These are phyloP conservation scores for Myiozetetes cayanensis DNA, from an alignment of 2,113 vertebrate genomes.

Conservation along the genomic window DNA sequence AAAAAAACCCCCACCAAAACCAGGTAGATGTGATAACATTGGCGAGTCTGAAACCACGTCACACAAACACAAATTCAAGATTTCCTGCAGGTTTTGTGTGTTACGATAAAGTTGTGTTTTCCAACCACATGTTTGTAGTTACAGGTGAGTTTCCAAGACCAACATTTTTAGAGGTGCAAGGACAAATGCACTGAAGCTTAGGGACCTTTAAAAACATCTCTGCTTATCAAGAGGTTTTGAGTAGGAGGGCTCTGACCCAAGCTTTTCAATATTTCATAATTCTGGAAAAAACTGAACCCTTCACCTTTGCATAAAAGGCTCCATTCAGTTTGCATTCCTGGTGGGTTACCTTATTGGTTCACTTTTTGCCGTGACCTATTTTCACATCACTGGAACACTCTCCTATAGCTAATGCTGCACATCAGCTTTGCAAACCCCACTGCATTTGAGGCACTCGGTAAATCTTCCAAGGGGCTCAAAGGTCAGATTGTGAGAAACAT, in stretches of 20 bases:
- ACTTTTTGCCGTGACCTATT: conserved; percentile 37
- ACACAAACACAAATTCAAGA: not conserved
- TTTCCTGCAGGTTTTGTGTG: not conserved
- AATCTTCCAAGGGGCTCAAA: conserved; percentile 40
- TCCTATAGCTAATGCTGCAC: conserved; percentile 20
- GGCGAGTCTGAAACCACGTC: not conserved
- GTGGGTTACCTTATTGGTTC: conserved; percentile 44
- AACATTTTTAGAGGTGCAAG: conserved; percentile 21
- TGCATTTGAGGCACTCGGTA: conserved; percentile 13
- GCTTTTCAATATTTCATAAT: conserved; percentile 53
- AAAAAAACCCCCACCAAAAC: not conserved
- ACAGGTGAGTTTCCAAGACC: conserved; percentile 13
- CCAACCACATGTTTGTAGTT: not conserved
- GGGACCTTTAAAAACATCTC: conserved; percentile 18
- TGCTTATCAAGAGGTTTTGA: conserved; percentile 50
- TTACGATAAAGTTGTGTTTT: not conserved
- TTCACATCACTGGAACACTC: conserved; percentile 51
- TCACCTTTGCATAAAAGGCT: conserved; percentile 40
- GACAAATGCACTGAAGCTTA: not conserved
- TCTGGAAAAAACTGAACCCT: conserved; percentile 22
- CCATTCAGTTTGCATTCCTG: conserved; percentile 51
- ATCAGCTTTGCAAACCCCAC: conserved; percentile 30
- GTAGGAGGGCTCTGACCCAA: not conserved
- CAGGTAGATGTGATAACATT: not conserved
- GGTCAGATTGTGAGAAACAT: conserved; percentile 41